A percentile compares a stretch with the other conserved stretches of the same genome.
Conservation (phyloP, 2,113 vertebrate species). For the Limnothrissa miodon region DNA sequence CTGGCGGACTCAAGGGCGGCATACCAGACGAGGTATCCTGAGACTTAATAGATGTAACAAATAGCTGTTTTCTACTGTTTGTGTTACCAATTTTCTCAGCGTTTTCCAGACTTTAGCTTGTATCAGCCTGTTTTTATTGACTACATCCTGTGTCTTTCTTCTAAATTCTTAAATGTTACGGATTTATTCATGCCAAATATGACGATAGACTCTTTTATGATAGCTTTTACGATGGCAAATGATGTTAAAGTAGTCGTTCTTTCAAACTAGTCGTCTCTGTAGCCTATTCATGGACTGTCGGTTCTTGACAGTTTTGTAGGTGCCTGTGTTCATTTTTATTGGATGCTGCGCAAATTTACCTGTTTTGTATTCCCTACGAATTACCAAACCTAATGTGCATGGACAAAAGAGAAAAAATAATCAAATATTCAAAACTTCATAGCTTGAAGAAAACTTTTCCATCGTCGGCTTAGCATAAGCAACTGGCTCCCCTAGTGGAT, state of each 20-base stretch:
- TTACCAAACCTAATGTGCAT: background rate
- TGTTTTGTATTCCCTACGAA: background rate
- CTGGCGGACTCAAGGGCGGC: slow-evolving; percentile 84
- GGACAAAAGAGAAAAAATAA: background rate
- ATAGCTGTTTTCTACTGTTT: background rate
- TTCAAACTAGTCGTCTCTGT: no score
- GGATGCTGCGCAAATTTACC: background rate
- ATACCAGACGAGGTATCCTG: slow-evolving; percentile 75
- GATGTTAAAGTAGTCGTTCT: no score
- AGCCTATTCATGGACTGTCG: no score
- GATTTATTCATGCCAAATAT: background rate
- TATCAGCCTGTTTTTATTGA: no score
- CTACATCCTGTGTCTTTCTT: no score
- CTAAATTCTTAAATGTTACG: no score
- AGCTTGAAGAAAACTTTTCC: background rate
- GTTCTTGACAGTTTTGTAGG: no score
- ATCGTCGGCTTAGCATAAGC: background rate
- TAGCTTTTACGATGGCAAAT: no score
- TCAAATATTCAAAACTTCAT: background rate
- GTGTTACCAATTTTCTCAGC: no score
- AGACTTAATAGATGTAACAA: slow-evolving; percentile 10
- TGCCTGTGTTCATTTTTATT: background rate
- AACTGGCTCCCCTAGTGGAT: slow-evolving; percentile 80
- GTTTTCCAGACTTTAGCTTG: no score
- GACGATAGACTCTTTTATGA: background rate